Percentiles rank a stretch among this genome's conserved stretches.
These are phyloP conservation scores for Anthoscopus minutus DNA, from an alignment of 2,113 vertebrate genomes.

Conservation along the genomic window DNA sequence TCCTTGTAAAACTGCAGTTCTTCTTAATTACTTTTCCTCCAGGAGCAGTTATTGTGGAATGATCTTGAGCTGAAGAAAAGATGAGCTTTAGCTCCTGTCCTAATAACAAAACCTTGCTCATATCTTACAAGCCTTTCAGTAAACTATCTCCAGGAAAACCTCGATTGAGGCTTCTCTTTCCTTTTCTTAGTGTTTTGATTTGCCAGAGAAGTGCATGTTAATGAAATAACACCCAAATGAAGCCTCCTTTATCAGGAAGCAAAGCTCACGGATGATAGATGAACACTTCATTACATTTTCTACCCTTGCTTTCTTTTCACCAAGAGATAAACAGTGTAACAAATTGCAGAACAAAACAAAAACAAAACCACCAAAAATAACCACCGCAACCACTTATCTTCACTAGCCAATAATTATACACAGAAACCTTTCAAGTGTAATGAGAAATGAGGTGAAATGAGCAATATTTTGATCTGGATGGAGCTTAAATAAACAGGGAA, in stretches of 20 bases:
- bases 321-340: neutral
- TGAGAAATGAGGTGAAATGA: conserved; percentile 2
- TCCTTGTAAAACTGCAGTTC: neutral
- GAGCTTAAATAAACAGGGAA: neutral
- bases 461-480: neutral
- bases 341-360: neutral
- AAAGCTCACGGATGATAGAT: neutral
- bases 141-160: neutral
- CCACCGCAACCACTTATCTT: neutral
- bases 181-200: neutral
- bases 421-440: neutral
- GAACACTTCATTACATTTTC: neutral
- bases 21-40: neutral
- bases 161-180: neutral
- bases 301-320: neutral
- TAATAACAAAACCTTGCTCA: neutral
- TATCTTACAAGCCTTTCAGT: neutral
- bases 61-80: neutral
- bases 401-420: conserved; percentile 3
- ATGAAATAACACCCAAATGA: neutral
- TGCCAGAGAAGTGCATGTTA: neutral
- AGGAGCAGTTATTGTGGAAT: neutral
- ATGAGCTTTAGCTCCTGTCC: neutral
- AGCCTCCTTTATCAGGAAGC: neutral
- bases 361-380: neutral